These are phyloP conservation scores for Xiphorhynchus elegans DNA, from an alignment of 2,113 vertebrate species.

Conservation along the genomic window DNA sequence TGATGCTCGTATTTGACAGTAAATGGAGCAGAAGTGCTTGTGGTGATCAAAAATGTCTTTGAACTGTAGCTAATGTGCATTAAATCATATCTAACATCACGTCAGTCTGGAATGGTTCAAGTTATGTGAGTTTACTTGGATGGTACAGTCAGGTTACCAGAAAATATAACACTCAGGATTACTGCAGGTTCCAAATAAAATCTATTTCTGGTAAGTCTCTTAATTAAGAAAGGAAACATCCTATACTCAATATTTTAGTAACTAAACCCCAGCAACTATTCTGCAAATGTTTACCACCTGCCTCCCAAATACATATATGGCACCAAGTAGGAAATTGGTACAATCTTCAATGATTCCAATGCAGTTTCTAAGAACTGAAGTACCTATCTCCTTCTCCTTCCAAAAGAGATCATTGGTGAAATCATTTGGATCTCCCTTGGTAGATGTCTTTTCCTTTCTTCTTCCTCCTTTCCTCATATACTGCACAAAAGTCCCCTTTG, in stretches of 20 bases:
- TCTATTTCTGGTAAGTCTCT: neutral
- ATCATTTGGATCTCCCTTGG: neutral
- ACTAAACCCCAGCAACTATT: neutral
- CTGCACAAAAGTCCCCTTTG: neutral
- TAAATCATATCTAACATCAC: neutral
- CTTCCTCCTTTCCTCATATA: neutral
- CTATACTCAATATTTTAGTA: neutral
- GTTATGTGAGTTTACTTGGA: neutral
- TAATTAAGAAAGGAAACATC: neutral
- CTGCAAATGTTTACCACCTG: neutral
- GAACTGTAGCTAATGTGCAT: neutral
- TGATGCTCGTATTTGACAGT: neutral
- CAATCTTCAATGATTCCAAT: neutral
- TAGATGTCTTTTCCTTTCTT: neutral
- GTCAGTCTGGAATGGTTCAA: neutral
- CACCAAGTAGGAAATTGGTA: neutral
- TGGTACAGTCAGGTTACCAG: neutral
- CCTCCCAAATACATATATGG: neutral
- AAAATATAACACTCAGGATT: neutral
- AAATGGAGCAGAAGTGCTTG: conserved; percentile 16
- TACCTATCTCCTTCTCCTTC: neutral
- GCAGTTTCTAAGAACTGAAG: neutral
- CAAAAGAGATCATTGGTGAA: neutral
- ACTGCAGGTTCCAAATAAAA: neutral
- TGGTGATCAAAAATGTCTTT: neutral